These are phyloP conservation scores for Trachymyrmex septentrionalis DNA, from an alignment of 1,140 invertebrate genomes.

Conservation along the genomic window DNA sequence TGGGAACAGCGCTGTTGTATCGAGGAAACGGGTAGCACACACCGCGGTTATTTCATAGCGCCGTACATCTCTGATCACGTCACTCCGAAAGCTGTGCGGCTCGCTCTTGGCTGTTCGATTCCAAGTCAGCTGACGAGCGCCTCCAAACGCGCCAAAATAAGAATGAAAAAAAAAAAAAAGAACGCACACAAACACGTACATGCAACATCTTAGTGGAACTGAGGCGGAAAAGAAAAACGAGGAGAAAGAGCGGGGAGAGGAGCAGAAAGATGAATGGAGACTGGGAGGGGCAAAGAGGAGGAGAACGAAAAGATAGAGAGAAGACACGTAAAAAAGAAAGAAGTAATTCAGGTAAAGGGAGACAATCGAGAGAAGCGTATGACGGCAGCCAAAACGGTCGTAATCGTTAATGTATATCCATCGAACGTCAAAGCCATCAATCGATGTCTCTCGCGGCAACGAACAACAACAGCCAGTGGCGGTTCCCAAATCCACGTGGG, in stretches of 20 bases:
- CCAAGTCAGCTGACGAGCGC: conserved; percentile 26
- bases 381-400: conserved; percentile 61
- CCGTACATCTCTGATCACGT: conserved; percentile 48
- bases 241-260: not conserved
- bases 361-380: conserved; percentile 52
- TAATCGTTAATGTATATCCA: conserved; percentile 45
- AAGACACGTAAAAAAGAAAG: conserved; percentile 11
- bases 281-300: not conserved
- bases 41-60: conserved; percentile 35
- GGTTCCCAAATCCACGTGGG: conserved; percentile 3
- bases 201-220: conserved; percentile 43
- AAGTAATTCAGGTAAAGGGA: not conserved
- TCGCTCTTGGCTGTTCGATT: conserved; percentile 11
- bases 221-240: conserved; percentile 28
- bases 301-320: conserved; percentile 44
- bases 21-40: conserved; percentile 44
- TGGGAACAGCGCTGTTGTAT: conserved; percentile 17
- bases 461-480: conserved; percentile 29
- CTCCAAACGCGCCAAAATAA: conserved; percentile 41
- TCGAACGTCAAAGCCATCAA: conserved; percentile 49
- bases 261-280: conserved; percentile 26
- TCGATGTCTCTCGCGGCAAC: conserved; percentile 43
- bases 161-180: not conserved
- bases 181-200: conserved; percentile 61
- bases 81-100: conserved; percentile 53